Evolutionary conservation across 1,140 invertebrate species (phyloP), one percentile per base, ranked within the genome.

Genomic region (Frieseomelitta varia): DNA sequence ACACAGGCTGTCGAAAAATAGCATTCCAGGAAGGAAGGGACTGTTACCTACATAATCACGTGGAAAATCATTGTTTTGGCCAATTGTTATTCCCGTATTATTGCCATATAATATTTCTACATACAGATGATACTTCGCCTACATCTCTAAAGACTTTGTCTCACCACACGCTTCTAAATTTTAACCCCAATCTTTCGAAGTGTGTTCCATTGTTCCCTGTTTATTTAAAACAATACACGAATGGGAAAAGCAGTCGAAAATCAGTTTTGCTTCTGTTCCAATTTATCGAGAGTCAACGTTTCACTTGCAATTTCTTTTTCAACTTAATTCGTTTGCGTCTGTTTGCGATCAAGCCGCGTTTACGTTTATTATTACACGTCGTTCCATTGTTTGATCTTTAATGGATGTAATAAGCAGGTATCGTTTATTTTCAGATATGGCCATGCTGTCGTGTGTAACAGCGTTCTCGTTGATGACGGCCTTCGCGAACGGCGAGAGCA

Each of bases 401-500:
- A 61, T n/a, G 27, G 12, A 6, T 21, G 10, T 55, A 75, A 74
- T 27, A 19, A 39, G 21, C 61, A 47, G 39, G 4, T 47, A 30
- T 75, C 11, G 53, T 79, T 68, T 77, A 68, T 85, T 85, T 86
- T 55, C 79, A 87, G 85, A 10, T 63, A 82, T 21, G 27, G 19
- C 55, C 10, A 58, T 92, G 87, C 72, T 88, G 4, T 34, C 80
- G 73, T 61, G 34, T n/a, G 56, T 86, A 53, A 51, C 68, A 73
- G 39, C 82, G 39, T 79, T 92, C 55, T 61, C 90, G 47, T 75
- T 85, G 14, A 67, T 90, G 51, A 15, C 72, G 55, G 61, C 83
- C 78, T 81, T 91, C 15, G 83, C 85, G 30, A 71, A 39, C 73
- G 91, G 93, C 51, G 93, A 95, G 89, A 93, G 91, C 87, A 91